Base-by-base conservation (phyloP, 2,888 invertebrate species). In the Eucera pruinosa region DNA sequence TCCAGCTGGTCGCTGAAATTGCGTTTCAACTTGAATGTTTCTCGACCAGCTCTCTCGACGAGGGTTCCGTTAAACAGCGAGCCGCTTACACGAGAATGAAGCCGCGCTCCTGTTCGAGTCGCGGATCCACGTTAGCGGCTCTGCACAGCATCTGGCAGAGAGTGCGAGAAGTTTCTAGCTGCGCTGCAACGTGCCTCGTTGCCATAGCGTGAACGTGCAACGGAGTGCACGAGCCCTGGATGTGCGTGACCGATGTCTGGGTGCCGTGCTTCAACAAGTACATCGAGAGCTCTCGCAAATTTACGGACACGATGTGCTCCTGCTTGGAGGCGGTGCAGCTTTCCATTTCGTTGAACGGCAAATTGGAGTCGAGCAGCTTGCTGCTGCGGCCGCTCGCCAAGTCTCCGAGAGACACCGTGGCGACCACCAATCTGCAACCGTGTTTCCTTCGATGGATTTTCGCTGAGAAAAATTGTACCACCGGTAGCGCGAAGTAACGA, bases 291-390 rank as follows among this genome's bases (percentile, higher is more conserved):
- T 97, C 97, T n/a, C 97, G 95, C 61, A 97, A 93, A 92, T 97
- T 97, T 90, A 97, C 97, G 9, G 97, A 97, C 48, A 97, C 96
- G 47, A 97, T 95, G 90, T 97, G 97, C 88, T 97, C 97, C 92
- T 97, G 97, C 87, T 96, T 96, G 86, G 97, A 97, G 15, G 97
- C 97, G 2, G 97, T 97, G 90, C 97, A 97, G 47, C 96, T 96
- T 92, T 97, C 97, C 15, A 95, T 93, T 92, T 97, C 97, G 75
- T 95, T 94, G 93, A 97, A 97, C 0, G 97, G 97, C 85, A 97
- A 92, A 72, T 82, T 86, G 0, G 89, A 89, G 20, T 91, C 91
- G 15, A 90, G 80, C 39, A 90, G 85, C 74, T 91, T 92, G 62
- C 89, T 89, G 18, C 89, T 88, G 2, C 92, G 89, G 68, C 86